A percentile compares a stretch with the other conserved stretches of the same genome.
Conservation (phyloP, 2,888 invertebrate genomes). For the Eupeodes luniger region DNA sequence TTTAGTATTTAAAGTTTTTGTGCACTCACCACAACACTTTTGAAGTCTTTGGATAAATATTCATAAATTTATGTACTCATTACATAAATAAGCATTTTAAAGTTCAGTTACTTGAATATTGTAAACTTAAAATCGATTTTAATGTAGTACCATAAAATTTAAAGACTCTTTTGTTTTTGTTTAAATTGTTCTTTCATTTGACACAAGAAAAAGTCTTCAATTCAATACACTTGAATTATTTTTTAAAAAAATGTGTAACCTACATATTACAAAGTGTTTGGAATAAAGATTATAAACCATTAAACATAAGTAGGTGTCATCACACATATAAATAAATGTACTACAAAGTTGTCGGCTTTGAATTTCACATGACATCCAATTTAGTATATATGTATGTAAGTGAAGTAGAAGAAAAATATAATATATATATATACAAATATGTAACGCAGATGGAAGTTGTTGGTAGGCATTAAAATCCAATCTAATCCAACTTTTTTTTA, state of each 20-base stretch:
- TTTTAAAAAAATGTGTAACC: background rate
- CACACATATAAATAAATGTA: background rate
- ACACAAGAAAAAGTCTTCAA: too few relatives aligned
- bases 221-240: background rate
- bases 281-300: conserved; percentile 22
- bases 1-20: too few relatives aligned
- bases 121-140: too few relatives aligned
- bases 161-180: too few relatives aligned
- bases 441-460: conserved; percentile 9
- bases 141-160: too few relatives aligned
- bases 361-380: conserved; percentile 39
- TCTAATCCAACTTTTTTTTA: conserved; percentile 3
- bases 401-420: background rate
- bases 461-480: conserved; percentile 28
- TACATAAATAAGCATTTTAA: too few relatives aligned
- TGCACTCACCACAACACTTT: too few relatives aligned
- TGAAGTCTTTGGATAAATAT: too few relatives aligned
- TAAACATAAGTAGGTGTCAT: conserved; percentile 18
- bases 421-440: background rate
- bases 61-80: too few relatives aligned
- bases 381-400: background rate
- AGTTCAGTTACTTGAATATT: too few relatives aligned
- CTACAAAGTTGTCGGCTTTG: background rate
- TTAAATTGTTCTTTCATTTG: too few relatives aligned
- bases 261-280: background rate